These are phyloP conservation scores for Cricetomys ansorgei DNA, from an alignment of 2,113 vertebrate genomes.

Conservation along the genomic window DNA sequence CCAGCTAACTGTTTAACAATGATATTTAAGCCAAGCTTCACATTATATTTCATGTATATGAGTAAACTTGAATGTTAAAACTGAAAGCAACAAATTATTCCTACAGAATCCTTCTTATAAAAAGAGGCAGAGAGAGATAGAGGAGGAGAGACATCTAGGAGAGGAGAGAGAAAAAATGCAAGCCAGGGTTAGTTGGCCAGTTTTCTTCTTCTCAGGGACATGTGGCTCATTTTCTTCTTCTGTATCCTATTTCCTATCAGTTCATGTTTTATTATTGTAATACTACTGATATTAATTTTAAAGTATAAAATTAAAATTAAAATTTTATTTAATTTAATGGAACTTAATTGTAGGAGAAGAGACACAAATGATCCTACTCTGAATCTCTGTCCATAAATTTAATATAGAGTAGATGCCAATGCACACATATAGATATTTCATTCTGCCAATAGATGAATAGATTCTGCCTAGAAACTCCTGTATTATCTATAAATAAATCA, in stretches of 20 bases:
- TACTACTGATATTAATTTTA: not conserved
- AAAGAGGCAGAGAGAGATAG: not conserved
- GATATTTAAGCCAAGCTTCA: not conserved
- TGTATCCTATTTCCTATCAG: not conserved
- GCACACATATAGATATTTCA: not conserved
- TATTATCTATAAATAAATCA: not conserved
- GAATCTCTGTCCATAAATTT: not conserved
- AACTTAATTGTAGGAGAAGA: not conserved
- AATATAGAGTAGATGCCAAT: not conserved
- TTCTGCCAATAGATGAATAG: not conserved
- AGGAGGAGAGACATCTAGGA: not conserved
- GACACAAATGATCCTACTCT: not conserved
- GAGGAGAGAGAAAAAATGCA: not conserved
- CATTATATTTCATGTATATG: not conserved
- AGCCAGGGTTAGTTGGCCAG: not conserved
- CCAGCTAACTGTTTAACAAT: not conserved
- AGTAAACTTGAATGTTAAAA: not conserved
- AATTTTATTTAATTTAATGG: not conserved
- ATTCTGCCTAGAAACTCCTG: not conserved
- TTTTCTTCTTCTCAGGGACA: not conserved
- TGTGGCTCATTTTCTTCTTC: not conserved
- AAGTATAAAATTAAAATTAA: not conserved
- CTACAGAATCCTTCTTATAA: not conserved
- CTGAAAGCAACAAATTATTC: not conserved
- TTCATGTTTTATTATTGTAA: not conserved